Percentiles rank a stretch among this genome's conserved stretches.
Conservation (phyloP, 2,888 invertebrate species). For the Meliscaeva auricollis region DNA sequence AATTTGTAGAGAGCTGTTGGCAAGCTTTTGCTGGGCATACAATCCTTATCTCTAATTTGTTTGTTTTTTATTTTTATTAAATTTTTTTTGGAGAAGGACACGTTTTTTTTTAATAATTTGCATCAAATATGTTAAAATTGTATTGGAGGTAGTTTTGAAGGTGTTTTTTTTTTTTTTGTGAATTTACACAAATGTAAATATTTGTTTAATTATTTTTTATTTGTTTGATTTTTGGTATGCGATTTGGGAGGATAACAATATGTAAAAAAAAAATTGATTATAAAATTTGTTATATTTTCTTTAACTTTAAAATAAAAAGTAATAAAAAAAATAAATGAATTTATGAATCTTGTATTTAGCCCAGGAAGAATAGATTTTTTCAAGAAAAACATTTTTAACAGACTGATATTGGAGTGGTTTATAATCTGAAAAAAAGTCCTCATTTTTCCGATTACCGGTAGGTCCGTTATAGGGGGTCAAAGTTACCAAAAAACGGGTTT, state of each 20-base stretch:
- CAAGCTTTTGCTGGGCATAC: constrained; percentile 91
- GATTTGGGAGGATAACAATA: constrained; percentile 66
- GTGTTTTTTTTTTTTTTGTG: constrained; percentile 42
- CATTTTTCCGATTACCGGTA: no score
- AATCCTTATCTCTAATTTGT: constrained; percentile 88
- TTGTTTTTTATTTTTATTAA: constrained; percentile 43
- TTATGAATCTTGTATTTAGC: no score
- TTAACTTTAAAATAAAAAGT: constrained; percentile 29
- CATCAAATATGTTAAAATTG: constrained; percentile 45
- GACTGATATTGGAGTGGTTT: no score
- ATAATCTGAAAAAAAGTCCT: no score
- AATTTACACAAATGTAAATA: constrained; percentile 54
- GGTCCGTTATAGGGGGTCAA: no score
- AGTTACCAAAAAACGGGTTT: no score
- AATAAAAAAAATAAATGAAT: neutral
- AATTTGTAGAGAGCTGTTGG: constrained; percentile 90
- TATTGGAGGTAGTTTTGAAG: constrained; percentile 40
- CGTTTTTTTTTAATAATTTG: constrained; percentile 23
- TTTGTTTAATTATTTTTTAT: constrained; percentile 10
- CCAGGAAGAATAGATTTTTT: no score
- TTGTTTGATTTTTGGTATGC: constrained; percentile 65
- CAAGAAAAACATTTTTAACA: no score
- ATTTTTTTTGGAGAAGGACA: constrained; percentile 47
- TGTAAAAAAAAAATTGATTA: constrained; percentile 63
- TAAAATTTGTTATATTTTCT: constrained; percentile 28